A percentile compares a stretch with the other conserved stretches of the same genome.
phyloP scores from a whole-genome alignment of 2,888 invertebrate species.

The Allolobophora icterica region DNA sequence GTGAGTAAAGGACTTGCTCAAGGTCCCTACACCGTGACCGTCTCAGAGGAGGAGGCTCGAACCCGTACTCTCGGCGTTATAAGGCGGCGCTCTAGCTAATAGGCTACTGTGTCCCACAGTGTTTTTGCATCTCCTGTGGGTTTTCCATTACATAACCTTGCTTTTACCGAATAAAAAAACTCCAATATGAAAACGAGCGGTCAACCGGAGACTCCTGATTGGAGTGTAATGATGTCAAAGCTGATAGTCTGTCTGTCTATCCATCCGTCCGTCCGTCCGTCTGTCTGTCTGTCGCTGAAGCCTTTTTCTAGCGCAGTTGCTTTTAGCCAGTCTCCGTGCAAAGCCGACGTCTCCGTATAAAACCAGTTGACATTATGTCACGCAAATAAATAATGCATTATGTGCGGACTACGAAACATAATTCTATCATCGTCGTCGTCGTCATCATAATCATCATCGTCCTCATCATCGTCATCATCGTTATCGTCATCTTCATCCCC shows the following conservation, averaged over 20 bases:
- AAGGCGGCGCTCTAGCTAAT: too few relatives aligned
- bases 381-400: neutral
- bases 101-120: too few relatives aligned
- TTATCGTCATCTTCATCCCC: too few relatives aligned
- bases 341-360: neutral
- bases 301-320: conserved; percentile 8
- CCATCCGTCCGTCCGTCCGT: neutral
- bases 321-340: neutral
- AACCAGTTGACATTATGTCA: neutral
- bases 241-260: neutral
- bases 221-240: neutral
- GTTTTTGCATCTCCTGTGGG: neutral
- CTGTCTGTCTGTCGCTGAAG: neutral
- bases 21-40: too few relatives aligned
- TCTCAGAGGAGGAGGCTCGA: too few relatives aligned
- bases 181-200: neutral
- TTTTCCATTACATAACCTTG: neutral
- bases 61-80: too few relatives aligned
- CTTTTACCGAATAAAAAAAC: neutral
- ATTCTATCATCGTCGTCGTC: too few relatives aligned
- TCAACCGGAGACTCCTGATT: neutral
- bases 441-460: too few relatives aligned
- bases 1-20: too few relatives aligned
- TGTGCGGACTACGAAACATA: neutral
- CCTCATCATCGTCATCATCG: too few relatives aligned